Conservation (phyloP, 2,797 vertebrate species). For the Spheniscus humboldti region DNA sequence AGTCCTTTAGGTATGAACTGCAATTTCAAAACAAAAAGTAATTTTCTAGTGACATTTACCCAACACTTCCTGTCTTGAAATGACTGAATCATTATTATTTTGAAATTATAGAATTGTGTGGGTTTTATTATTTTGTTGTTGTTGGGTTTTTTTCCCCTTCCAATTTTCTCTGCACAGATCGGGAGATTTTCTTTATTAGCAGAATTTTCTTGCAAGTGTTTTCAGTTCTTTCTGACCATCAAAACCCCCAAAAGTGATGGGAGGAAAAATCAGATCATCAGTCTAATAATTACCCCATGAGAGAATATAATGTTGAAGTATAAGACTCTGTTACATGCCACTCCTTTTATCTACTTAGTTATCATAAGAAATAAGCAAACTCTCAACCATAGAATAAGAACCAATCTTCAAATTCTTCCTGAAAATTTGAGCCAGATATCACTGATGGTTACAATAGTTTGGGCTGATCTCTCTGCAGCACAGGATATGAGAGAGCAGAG, state of each 20-base stretch:
- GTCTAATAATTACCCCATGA: neutral
- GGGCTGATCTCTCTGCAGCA: neutral
- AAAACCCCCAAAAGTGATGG: neutral
- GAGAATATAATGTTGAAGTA: neutral
- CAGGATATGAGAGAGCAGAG: neutral
- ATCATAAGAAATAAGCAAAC: neutral
- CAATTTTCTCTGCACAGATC: neutral
- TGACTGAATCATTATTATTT: neutral
- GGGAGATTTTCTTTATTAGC: neutral
- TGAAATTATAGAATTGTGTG: neutral
- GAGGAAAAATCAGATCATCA: neutral
- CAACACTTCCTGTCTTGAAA: neutral
- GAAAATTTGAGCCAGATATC: neutral
- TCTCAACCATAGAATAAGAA: neutral
- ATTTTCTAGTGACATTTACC: neutral
- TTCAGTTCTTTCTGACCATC: neutral
- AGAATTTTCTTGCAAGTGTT: neutral
- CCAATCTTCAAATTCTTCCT: neutral
- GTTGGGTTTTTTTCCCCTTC: neutral
- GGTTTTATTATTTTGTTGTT: neutral
- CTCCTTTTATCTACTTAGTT: neutral
- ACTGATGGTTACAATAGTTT: neutral
- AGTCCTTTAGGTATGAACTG: neutral
- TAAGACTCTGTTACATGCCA: neutral
- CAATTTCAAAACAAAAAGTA: neutral